Base-by-base conservation (phyloP, 2,113 vertebrate species). In the Microtus ochrogaster region DNA sequence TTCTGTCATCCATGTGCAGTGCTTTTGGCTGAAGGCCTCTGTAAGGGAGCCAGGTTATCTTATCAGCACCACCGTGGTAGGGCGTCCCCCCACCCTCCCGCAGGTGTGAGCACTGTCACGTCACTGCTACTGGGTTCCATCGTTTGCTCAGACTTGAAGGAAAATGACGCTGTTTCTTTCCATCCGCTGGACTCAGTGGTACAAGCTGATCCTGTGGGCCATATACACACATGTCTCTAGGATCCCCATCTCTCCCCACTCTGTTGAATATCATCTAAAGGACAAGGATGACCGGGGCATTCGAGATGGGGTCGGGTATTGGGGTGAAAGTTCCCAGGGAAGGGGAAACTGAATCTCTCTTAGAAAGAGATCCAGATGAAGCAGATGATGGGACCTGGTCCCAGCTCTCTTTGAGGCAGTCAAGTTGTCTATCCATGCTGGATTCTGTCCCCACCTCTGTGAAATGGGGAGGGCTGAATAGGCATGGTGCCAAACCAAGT, bases 131-230 rank as follows among this genome's bases (percentile, higher is more conserved):
- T 0, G 36, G 0, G 55, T 44, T 63, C 68, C 4, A 44, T 36
- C 77, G 5, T 17, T 33, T 2, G 3, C 3, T 14, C 6, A 3
- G 3, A 81, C 21, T 82, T 47, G 17, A 30, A 47, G 13, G 61
- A 41, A 89, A 55, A 13, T 0, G 2, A 36, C 7, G 0, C 41
- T 30, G 22, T 14, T 58, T 44, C 30, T 33, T 24, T n/a, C 39
- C 49, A 72, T 8, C 74, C 1, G 0, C 5, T 61, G 76, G 6
- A 3, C 19, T 24, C 7, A 0, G 0, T 0, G 9, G 36, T 5
- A 36, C 17, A 21, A 58, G 7, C 8, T 0, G 16, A 10, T 1
- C 21, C 5, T 41, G 61, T 3, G 11, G 11, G 26, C 2, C 5
- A 33, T 3, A 7, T 0, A 1, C 4, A 65, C 26, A 44, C n/a